Percentiles rank a stretch among this genome's conserved stretches.
These are phyloP conservation scores for Leontocebus nigricollis DNA, from an alignment of 2,797 vertebrate species.

Conservation along the genomic window DNA sequence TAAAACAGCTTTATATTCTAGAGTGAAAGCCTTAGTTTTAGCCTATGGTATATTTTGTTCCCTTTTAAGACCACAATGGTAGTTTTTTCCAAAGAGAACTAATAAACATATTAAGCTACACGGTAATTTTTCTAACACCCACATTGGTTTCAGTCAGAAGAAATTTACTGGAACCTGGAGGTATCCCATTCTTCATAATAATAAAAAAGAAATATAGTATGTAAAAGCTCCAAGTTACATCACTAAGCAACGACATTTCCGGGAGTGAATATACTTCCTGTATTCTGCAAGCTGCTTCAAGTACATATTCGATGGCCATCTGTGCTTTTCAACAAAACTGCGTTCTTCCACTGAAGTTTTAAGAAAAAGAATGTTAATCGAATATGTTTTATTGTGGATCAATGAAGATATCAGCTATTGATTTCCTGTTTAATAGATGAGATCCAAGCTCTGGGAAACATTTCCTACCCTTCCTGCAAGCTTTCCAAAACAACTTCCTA, in stretches of 20 bases:
- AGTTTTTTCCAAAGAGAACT: conserved; percentile 34
- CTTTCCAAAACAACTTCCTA: not conserved
- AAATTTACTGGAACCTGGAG: conserved; percentile 14
- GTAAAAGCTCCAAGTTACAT: conserved; percentile 88
- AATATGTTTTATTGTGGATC: not conserved
- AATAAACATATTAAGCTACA: conserved; percentile 3
- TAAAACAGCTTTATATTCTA: conserved; percentile 10
- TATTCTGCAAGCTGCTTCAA: conserved; percentile 97
- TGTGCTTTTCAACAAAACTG: conserved; percentile 93
- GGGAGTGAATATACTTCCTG: conserved; percentile 93
- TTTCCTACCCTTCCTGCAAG: not conserved
- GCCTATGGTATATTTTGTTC: not conserved
- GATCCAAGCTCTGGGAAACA: not conserved
- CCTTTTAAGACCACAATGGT: conserved; percentile 49
- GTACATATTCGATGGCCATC: conserved; percentile 95
- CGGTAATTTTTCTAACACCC: not conserved
- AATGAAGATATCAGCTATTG: not conserved
- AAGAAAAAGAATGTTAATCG: conserved; percentile 51
- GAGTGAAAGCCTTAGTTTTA: conserved; percentile 54
- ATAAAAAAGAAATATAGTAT: not conserved
- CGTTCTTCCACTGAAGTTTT: conserved; percentile 92
- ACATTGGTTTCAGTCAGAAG: not conserved
- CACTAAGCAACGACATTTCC: conserved; percentile 92
- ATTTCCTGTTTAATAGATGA: not conserved
- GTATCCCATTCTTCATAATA: conserved; percentile 2